Evolutionary conservation across 1,140 invertebrate species (phyloP), one percentile per base, ranked within the genome.

Genomic region (Scaptomyza montana): DNA sequence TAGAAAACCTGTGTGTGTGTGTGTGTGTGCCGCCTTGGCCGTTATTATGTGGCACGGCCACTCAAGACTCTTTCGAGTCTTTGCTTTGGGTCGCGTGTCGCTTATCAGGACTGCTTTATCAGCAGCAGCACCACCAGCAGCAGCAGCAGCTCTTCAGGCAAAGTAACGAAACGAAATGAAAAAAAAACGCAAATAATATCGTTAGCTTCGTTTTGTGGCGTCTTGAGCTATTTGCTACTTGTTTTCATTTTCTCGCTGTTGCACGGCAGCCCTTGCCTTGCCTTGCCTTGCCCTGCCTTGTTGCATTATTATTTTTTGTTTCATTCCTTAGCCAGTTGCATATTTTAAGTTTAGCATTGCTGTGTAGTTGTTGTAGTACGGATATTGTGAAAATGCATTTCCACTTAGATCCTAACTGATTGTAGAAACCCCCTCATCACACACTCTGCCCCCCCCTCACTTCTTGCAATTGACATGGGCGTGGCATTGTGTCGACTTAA

Each of bases 331-430:
- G 60, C 54, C 55, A 68, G 54, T 73, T 77, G 75, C 75, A 78
- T 78, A 78, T 78, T 78, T 78, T 78, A 78, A 75, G 67, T 53
- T 30, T 59, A 1, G 50, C 64, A 57, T 68, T 76, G 74, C 53
- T 33, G 5, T 33, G 28, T 30, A 1, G 28, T 6, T 63, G 59
- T 65, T 74, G 74, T 71, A 74, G 69, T 77, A 68, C 82, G 79
- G 79, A 87, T 86, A 87, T 76, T 86, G 82, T 86, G 81, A 81
- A 87, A 87, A 87, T 87, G 79, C 84, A 89, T 87, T 87, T 87
- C 76, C 84, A 87, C 79, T 89, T 87, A 87, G 82, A 87, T 87
- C 76, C 72, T 61, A 69, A 71, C 84, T 89, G 82, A 87, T 89
- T 87, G 33, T 36, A 72, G 57, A 41, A 41, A 12, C 39, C 36